Evolutionary conservation across 2,797 vertebrate species (phyloP), one percentile per base, ranked within the genome.

Genomic region (Pseudomugil gertrudae): DNA sequence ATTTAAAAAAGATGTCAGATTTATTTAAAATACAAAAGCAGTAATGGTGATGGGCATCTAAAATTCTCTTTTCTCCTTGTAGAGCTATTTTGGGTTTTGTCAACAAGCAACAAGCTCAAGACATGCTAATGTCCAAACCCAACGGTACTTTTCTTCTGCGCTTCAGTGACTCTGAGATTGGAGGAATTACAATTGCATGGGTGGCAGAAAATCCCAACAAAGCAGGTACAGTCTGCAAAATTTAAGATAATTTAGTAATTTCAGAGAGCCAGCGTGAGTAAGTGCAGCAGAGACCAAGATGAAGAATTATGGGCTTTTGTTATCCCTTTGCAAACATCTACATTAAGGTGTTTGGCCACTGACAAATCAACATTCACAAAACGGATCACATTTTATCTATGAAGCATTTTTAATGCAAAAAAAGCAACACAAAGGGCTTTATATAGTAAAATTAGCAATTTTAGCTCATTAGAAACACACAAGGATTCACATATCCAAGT

Each of bases 181-280:
- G 98, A 3, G 98, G 98, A 57, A 98, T 99, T 78, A 99, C 98
- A 75, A 98, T 99, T 0, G 98, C 98, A 0, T 99, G 97, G 97
- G 98, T 98, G 33, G 94, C 94, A 29, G 94, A 95, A 83, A 95
- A 95, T 80, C 94, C 94, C 5, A 95, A 94, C 84, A 95, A 95
- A 94, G 90, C 93, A 90, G 94, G 94, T 95, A 81, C 1, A 38
- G 61, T 14, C 1, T 53, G 21, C 4, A 36, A 4, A 1, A 10
- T 27, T 35, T 29, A 0, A 45, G 11, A 29, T 40, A 0, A 30
- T 57, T 60, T 32, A 32, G 2, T 33, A 3, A 19, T 5, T 59
- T 21, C 13, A 9, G 6, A 24, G 38, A 38, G 10, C 32, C 15
- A 15, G n/a, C 14, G 21, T 17, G 58, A 52, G 57, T n/a, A 15